A percentile compares a stretch with the other conserved stretches of the same genome.
phyloP scores from a whole-genome alignment of 2,888 invertebrate genomes.

The Bruchidius siliquastri region DNA sequence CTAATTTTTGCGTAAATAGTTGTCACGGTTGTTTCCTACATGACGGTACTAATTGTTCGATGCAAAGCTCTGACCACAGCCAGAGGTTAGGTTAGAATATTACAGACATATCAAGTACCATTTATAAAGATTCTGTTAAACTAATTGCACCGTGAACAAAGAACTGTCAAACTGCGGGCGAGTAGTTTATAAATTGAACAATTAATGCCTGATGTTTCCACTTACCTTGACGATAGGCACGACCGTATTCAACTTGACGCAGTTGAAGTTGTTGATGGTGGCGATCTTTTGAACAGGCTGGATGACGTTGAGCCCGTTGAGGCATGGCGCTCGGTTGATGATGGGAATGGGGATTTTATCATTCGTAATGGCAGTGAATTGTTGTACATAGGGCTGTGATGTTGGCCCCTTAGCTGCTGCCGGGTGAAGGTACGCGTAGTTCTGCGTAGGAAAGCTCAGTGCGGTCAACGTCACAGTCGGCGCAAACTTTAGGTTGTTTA shows the following conservation, averaged over 20 bases:
- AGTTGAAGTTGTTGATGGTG: constrained; percentile 43
- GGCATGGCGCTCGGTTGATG: constrained; percentile 40
- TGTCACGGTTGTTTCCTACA: too few relatives aligned
- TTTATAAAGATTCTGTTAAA: too few relatives aligned
- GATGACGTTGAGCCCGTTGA: constrained; percentile 43
- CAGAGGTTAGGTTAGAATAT: too few relatives aligned
- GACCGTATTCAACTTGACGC: constrained; percentile 47
- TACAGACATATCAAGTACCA: too few relatives aligned
- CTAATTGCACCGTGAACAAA: too few relatives aligned
- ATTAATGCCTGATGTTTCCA: too few relatives aligned
- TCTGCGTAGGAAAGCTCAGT: constrained; percentile 39
- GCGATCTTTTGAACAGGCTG: constrained; percentile 42
- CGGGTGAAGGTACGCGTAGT: constrained; percentile 24
- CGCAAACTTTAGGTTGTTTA: constrained; percentile 35
- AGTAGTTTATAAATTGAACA: too few relatives aligned
- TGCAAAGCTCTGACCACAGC: too few relatives aligned
- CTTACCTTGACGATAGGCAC: constrained; percentile 49
- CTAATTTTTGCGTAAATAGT: too few relatives aligned
- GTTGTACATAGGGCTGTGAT: constrained; percentile 39
- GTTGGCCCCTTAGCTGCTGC: constrained; percentile 40
- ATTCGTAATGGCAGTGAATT: constrained; percentile 40
- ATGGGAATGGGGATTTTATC: constrained; percentile 41
- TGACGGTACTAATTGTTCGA: too few relatives aligned
- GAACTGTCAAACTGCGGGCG: too few relatives aligned
- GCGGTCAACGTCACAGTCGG: constrained; percentile 43